A percentile compares a stretch with the other conserved stretches of the same genome.
These are phyloP conservation scores for Dasypogon diadema DNA, from an alignment of 2,888 invertebrate species.

Conservation along the genomic window DNA sequence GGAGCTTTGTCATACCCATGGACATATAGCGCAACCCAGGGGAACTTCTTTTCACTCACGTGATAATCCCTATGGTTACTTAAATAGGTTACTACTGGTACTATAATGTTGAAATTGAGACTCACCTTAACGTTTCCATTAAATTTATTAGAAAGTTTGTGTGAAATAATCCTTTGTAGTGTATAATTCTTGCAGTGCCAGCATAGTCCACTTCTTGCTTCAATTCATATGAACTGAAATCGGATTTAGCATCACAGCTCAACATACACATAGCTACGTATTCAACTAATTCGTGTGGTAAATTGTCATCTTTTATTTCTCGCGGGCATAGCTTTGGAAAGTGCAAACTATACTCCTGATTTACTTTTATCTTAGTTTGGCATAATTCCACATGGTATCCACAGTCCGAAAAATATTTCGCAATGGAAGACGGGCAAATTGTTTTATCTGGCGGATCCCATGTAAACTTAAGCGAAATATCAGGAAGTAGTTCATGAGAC, in stretches of 20 bases:
- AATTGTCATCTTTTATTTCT: slow-evolving; percentile 60
- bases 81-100: slow-evolving; percentile 54
- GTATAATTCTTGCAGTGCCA: slow-evolving; percentile 54
- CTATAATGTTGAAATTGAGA: background rate
- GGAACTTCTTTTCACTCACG: slow-evolving; percentile 46
- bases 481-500: slow-evolving; percentile 46
- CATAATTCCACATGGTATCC: slow-evolving; percentile 69
- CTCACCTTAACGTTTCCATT: slow-evolving; percentile 64
- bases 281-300: slow-evolving; percentile 68
- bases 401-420: slow-evolving; percentile 71
- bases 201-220: slow-evolving; percentile 61
- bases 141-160: slow-evolving; percentile 65
- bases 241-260: slow-evolving; percentile 65
- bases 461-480: slow-evolving; percentile 53
- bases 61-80: background rate
- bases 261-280: slow-evolving; percentile 72
- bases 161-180: slow-evolving; percentile 71
- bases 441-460: slow-evolving; percentile 71
- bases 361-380: slow-evolving; percentile 65
- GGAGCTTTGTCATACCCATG: slow-evolving; percentile 73
- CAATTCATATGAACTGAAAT: slow-evolving; percentile 64
- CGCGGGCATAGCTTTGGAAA: slow-evolving; percentile 65
- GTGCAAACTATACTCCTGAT: slow-evolving; percentile 64
- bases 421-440: slow-evolving; percentile 73
- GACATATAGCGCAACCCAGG: slow-evolving; percentile 71